Percentiles rank a stretch among this genome's conserved stretches.
phyloP scores from a whole-genome alignment of 2,797 vertebrate species.

The Discoglossus pictus region DNA sequence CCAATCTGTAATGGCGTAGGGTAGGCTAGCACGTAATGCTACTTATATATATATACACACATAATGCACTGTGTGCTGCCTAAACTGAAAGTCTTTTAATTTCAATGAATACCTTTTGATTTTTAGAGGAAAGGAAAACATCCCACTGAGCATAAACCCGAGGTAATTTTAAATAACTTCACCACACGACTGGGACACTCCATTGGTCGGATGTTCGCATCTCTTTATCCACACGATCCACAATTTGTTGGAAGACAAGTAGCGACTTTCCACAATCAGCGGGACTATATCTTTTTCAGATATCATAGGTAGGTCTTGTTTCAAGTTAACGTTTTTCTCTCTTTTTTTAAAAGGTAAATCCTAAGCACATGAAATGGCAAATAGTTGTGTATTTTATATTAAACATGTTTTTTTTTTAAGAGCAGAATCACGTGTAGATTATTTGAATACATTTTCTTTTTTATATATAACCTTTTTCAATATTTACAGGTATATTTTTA shows the following conservation, averaged over 20 bases:
- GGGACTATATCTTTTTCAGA: slow-evolving; percentile 96
- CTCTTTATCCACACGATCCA: slow-evolving; percentile 92
- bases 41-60: no score
- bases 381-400: no score
- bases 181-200: slow-evolving; percentile 91
- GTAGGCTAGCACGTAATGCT: no score
- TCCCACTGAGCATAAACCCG: slow-evolving; percentile 87
- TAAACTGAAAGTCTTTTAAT: no score
- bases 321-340: slow-evolving; percentile 3
- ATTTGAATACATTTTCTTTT: no score
- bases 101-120: neutral
- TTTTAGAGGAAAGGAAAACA: slow-evolving; percentile 86
- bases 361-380: no score
- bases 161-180: slow-evolving; percentile 97
- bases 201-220: slow-evolving; percentile 88
- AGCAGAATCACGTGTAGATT: no score
- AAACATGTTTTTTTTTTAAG: no score
- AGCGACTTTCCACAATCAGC: slow-evolving; percentile 96
- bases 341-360: slow-evolving; percentile 38
- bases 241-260: slow-evolving; percentile 94
- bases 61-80: no score
- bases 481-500: slow-evolving; percentile 90
- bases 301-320: slow-evolving; percentile 98
- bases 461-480: slow-evolving; percentile 4
- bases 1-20: no score